Base-by-base conservation (phyloP, 2,113 vertebrate genomes). In the Scophthalmus maximus region DNA sequence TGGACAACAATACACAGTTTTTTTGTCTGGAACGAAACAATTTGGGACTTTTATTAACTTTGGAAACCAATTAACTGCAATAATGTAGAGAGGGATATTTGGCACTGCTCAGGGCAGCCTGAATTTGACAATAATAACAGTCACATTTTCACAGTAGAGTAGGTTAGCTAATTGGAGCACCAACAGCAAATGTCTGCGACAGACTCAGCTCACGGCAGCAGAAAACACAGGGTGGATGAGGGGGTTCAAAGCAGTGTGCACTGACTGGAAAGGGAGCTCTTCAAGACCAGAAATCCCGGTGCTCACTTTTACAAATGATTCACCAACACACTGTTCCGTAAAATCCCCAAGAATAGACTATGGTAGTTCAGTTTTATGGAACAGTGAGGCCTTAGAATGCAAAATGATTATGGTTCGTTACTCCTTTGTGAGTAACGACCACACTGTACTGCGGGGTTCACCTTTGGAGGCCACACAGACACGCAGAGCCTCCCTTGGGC, bases 61-160 rank as follows among this genome's bases (percentile, higher is more conserved):
- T 52, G 12, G 18, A 79, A 79, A 69, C 25, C 75, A 75, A 73
- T 87, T 79, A 79, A 77, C 65, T 55, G 17, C 51, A 50, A 38
- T 52, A 69, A 68, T n/a, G 12, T 7, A 6, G 8, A 36, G 44
- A 42, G 17, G 3, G 22, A 51, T 67, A n/a, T 68, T 61, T 60
- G 34, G 74, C 79, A 65, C 20, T 2, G 68, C 55, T 81, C 50
- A 15, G 0, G 2, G 74, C 67, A 56, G 10, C 22, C 14, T 18
- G n/a, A 18, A 20, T 57, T 67, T 27, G 26, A 76, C 53, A 76
- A 76, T 25, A 68, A 77, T 69, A 77, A 78, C 14, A 68, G 42
- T 68, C 56, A 34, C 60, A 78, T 72, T 82, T 85, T 78, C 82
- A 80, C 69, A 65, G 53, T 50, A 76, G 71, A 79, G 60, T 68